Base-by-base conservation (phyloP, 1,140 invertebrate species). In the Trichomalopsis sarcophagae region DNA sequence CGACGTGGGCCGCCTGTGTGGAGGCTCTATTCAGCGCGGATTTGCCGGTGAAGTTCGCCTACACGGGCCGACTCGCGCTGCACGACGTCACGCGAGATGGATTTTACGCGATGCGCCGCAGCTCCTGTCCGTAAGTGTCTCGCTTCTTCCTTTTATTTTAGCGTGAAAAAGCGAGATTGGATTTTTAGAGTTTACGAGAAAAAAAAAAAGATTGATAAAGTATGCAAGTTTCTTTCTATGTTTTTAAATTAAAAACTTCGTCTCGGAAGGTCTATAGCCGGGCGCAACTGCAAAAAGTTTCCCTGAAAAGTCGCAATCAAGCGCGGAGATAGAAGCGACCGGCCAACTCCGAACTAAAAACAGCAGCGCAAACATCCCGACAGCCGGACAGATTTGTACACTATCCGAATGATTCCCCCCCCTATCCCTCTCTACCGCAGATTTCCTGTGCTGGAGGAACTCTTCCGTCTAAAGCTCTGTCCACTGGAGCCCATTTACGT, bases 11-110 rank as follows among this genome's bases (percentile, higher is more conserved):
- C 62, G 89, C 90, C 0, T 94, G 94, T 1, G 89, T 95, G 6
- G 92, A 94, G 27, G 89, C 92, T 0, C 91, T 95, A 4, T 93
- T 95, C 81, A 88, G 90, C 2, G 91, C 93, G 9, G 93, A 95
- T 86, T 91, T 94, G 0, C 93, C 94, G 0, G 92, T 94, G 0
- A 95, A 95, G 87, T 93, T 95, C 55, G 94, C 94, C 0, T 94
- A 94, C 86, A 94, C 92, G 0, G 94, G 94, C 11, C 90, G 92
- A 9, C 87, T 95, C 11, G 93, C 94, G 14, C 90, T 95, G 40
- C 93, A 92, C 79, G 94, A 95, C 55, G 89, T 94, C 80, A 95
- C 94, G 0, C 82, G 90, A 83, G 91, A 94, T 88, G 90, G 90
- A 87, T 94, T 91, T 89, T 93, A 92, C 80, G 90, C 90, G 81